These are phyloP conservation scores for Acrossocheilus wenchowensis DNA, from an alignment of 2,797 vertebrate genomes.

Conservation along the genomic window DNA sequence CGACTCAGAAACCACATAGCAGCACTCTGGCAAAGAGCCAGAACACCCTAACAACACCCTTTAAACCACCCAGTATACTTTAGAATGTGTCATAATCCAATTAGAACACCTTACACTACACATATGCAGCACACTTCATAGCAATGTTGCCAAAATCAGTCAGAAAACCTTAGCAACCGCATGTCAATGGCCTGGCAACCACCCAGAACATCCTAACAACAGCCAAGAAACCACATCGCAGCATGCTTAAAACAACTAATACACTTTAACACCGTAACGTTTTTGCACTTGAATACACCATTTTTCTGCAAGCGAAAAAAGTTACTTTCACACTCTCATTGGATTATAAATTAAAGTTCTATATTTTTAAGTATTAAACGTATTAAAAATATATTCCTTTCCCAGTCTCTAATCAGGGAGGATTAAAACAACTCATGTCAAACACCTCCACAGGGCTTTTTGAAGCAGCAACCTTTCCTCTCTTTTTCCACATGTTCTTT, in stretches of 20 bases:
- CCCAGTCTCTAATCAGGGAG: constrained; percentile 8
- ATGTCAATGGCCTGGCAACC: neutral
- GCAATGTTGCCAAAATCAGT: neutral
- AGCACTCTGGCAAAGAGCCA: neutral
- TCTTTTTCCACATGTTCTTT: constrained; percentile 63
- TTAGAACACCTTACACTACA: neutral
- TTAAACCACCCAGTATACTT: neutral
- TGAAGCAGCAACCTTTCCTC: constrained; percentile 29
- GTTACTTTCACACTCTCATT: constrained; percentile 17
- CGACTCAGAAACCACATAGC: neutral
- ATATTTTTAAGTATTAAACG: constrained; percentile 15
- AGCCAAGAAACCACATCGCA: neutral
- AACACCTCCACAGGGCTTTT: constrained; percentile 46
- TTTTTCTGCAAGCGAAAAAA: neutral
- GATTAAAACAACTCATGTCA: constrained; percentile 32
- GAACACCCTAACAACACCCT: neutral
- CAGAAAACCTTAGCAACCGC: neutral
- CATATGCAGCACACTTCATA: neutral
- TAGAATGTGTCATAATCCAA: neutral
- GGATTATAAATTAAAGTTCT: constrained; percentile 32
- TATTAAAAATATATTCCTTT: neutral
- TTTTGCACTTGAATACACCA: neutral
- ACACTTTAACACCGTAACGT: neutral
- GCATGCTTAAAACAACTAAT: neutral
- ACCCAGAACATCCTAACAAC: neutral